Evolutionary conservation across 2,888 invertebrate species (phyloP), one percentile per base, ranked within the genome.

Genomic region (Scaptomyza cyrtandrae): DNA sequence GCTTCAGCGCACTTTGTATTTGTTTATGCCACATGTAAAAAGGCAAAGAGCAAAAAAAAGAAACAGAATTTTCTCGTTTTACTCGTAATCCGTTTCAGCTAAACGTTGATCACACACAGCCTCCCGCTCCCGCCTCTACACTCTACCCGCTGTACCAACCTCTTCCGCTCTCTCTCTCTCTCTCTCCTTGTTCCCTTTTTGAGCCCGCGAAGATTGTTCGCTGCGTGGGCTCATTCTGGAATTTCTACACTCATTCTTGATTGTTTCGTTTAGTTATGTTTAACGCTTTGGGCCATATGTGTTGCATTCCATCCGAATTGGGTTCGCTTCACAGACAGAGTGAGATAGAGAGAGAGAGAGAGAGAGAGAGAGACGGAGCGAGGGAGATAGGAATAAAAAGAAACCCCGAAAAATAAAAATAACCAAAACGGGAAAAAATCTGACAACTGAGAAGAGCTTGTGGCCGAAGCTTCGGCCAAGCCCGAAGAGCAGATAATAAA

Each of bases 181-280:
- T 37, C 4, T 35, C 1, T 4, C 48, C 11, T 33, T 29, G 24
- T 14, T 39, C 46, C 37, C 33, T 41, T 41, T 50, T 14, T 16
- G 39, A 10, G 27, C 33, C 29, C 29, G 24, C 24, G 16, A 14
- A 39, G 29, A 24, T 14, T 31, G 61, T 6, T 59, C 75, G 75
- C 83, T 86, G 86, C 86, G 89, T 89, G 86, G 86, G 86, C 90
- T 86, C 90, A 86, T 89, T 86, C 87, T 86, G 90, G 86, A 86
- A 86, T 86, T 89, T 88, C 83, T 87, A 86, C 90, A 84, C 90
- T 88, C 89, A 88, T 85, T 85, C 88, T 89, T 88, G 88, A 83
- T 85, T 88, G 88, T 89, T 89, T 89, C 83, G 84, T 89, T 78
- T 74, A 74, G 70, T 81, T 89, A 73, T 80, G 86, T 83, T 88